Base-by-base conservation (phyloP, 2,888 invertebrate species). In the Crioceris asparagi region DNA sequence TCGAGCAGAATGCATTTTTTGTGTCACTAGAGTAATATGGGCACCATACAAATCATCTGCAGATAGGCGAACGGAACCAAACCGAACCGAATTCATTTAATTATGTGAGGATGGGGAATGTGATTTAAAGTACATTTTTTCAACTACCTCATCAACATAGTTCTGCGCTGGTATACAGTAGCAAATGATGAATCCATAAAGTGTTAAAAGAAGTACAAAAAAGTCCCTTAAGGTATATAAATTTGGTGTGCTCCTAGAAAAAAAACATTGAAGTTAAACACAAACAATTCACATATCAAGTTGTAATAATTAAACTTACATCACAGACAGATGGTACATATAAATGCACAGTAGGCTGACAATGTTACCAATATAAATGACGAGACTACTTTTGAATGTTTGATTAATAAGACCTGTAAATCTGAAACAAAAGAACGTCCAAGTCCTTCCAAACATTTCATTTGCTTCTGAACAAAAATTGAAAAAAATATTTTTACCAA, bases 361-460 rank as follows among this genome's bases (percentile, higher is more conserved):
- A 4, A 27, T 27, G 15, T 27, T 27, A 6, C 27, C 27, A 5
- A 27, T 15, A 11, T 27, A 27, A 14, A 27, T 15, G 6, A 27
- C 27, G 14, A 27, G 12, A 12, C 27, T 27, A 5, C 12, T 15
- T 3, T 12, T 27, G 27, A 27, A 27, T 4, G 27, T 27, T 27
- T 27, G 27, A 27, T 27, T 27, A 14, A 27, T 27, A 4, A 27
- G 27, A 11, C 12, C 15, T 27, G 27, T 15, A 11, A 27, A 27
- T 12, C 27, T 27, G 27, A 27, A 27, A 27, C 27, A 27, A 27
- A 27, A 27, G 7, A 25, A n/a, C n/a, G n/a, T n/a, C n/a, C n/a
- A n/a, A n/a, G n/a, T n/a, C n/a, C n/a, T n/a, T n/a, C n/a, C n/a
- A n/a, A n/a, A n/a, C n/a, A n/a, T n/a, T n/a, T n/a, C n/a, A n/a